Evolutionary conservation across 2,888 invertebrate genomes (phyloP).

Genomic region (Hipparchia sbordonii): DNA sequence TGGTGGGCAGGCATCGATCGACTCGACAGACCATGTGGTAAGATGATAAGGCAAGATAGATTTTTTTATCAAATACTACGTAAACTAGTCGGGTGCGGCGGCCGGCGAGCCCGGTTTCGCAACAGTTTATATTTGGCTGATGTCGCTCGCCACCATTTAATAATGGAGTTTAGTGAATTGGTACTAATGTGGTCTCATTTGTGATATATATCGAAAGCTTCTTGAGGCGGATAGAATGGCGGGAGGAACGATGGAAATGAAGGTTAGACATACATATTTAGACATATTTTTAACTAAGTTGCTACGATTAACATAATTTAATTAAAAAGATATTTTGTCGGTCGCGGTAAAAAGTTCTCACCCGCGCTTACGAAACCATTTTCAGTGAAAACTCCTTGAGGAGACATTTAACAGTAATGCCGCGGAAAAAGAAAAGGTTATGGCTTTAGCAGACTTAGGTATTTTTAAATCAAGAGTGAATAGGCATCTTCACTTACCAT

Average conservation of each 20-base stretch:
- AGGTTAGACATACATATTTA: constrained; percentile 5
- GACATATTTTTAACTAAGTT: not conserved
- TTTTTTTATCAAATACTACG: constrained; percentile 23
- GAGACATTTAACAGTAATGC: too few species aligned
- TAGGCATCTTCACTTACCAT: too few species aligned
- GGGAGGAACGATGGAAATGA: not conserved
- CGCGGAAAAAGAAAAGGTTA: too few species aligned
- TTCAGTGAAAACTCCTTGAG: too few species aligned
- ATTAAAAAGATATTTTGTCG: too few species aligned
- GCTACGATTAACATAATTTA: too few species aligned
- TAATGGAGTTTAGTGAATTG: not conserved
- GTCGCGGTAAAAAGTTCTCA: too few species aligned
- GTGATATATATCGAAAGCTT: not conserved
- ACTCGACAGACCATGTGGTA: constrained; percentile 14
- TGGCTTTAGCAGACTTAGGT: too few species aligned
- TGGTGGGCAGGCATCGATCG: constrained; percentile 3
- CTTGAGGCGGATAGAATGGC: not conserved
- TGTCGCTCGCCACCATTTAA: not conserved
- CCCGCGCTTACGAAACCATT: too few species aligned
- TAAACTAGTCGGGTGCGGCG: constrained; percentile 9
- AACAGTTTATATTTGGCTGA: constrained; percentile 12
- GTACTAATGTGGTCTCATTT: not conserved
- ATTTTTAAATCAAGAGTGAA: too few species aligned
- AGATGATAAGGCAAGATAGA: constrained; percentile 32
- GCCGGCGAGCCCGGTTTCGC: constrained; percentile 2